Percentiles rank a stretch among this genome's conserved stretches.
These are phyloP conservation scores for Hyposoter dolosus DNA, from an alignment of 2,888 invertebrate species.

Conservation along the genomic window DNA sequence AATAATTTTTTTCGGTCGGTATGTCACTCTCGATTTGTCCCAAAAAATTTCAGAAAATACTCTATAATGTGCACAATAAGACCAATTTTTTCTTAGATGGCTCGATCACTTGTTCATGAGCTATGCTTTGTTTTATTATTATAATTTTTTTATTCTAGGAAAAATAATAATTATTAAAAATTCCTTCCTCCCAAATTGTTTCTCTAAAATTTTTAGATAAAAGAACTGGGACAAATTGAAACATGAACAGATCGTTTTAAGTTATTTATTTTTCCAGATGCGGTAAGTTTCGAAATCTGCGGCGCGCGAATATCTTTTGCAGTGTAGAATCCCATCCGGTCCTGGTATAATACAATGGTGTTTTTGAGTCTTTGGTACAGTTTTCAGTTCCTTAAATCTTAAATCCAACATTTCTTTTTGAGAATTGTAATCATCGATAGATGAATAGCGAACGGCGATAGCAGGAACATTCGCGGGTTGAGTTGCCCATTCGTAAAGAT, in stretches of 20 bases:
- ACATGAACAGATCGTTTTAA: slow-evolving; percentile 3
- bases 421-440: slow-evolving; percentile 49
- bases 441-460: slow-evolving; percentile 41
- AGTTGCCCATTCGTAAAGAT: slow-evolving; percentile 57
- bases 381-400: slow-evolving; percentile 8
- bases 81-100: no score
- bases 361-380: slow-evolving; percentile 28
- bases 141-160: neutral
- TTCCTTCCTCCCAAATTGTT: neutral
- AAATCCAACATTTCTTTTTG: slow-evolving; percentile 18
- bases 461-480: slow-evolving; percentile 41
- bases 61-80: no score
- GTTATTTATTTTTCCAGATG: slow-evolving; percentile 26
- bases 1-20: no score
- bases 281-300: slow-evolving; percentile 15
- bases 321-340: slow-evolving; percentile 26
- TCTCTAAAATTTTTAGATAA: neutral
- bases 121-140: neutral
- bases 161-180: neutral
- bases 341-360: slow-evolving; percentile 33
- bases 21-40: no score
- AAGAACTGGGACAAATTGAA: slow-evolving; percentile 2
- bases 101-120: neutral
- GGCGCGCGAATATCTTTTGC: slow-evolving; percentile 31
- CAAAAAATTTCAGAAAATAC: no score